phyloP scores from a whole-genome alignment of 2,888 invertebrate species.

The Sinelater perroti region DNA sequence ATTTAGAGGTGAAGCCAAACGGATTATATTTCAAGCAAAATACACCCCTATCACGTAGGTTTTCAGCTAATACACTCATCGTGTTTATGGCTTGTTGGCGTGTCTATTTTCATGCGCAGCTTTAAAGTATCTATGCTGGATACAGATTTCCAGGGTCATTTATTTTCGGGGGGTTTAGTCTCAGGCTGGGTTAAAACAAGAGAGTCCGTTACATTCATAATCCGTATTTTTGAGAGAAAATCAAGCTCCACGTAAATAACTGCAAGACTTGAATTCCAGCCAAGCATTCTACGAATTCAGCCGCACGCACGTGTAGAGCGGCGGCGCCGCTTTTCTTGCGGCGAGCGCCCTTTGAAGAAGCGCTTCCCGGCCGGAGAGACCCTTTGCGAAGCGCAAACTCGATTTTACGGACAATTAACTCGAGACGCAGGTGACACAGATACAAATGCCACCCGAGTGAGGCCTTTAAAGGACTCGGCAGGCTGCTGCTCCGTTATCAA shows the following conservation, averaged over 20 bases:
- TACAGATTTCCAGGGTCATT: background rate
- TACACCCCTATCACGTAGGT: background rate
- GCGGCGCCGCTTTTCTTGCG: background rate
- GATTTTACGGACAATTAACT: slow-evolving; percentile 17
- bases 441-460: slow-evolving; percentile 4
- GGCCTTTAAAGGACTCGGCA: slow-evolving; percentile 5
- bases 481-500: too few relatives aligned
- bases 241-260: too few relatives aligned
- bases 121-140: background rate
- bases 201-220: slow-evolving; percentile 15
- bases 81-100: background rate
- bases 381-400: slow-evolving; percentile 7
- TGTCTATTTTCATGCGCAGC: background rate
- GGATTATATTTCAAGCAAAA: background rate
- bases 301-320: background rate
- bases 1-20: too few relatives aligned
- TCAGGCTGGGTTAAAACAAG: too few relatives aligned
- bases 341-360: slow-evolving; percentile 1
- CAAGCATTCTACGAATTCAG: slow-evolving; percentile 8
- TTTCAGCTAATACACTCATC: background rate
- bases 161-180: too few relatives aligned
- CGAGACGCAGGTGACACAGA: slow-evolving; percentile 6
- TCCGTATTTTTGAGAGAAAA: too few relatives aligned
- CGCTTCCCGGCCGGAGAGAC: slow-evolving; percentile 1
- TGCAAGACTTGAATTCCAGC: slow-evolving; percentile 16